Evolutionary conservation across 2,797 vertebrate species (phyloP), one percentile per base, ranked within the genome.

Genomic region (Acipenser oxyrinchus): DNA sequence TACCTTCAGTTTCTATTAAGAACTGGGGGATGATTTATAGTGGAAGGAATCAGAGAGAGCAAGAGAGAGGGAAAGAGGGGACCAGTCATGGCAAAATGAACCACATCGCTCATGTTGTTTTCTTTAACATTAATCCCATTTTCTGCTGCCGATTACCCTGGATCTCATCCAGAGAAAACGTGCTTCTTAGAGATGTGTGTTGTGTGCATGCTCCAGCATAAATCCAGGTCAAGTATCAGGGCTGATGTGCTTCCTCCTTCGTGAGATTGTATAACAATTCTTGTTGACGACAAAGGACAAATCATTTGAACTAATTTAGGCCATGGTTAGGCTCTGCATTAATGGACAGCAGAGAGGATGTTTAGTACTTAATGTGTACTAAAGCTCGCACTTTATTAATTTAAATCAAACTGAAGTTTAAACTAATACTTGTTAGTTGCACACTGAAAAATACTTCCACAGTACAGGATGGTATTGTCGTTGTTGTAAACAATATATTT

Each of bases 191-290:
- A 76, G 0, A 0, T 53, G 80, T 59, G 73, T 79, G 71, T 62
- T 74, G 67, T 76, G 70, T 71, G 70, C 77, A 71, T 82, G 84
- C 74, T 80, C 74, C 75, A 83, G 81, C 83, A 87, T 86, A 85
- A 85, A 87, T 86, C 84, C 82, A 84, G 81, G 81, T 86, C 82
- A 84, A 84, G 72, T 78, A 78, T 72, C 72, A 83, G 84, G 77
- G 74, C 74, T 76, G 73, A 77, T 82, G 77, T 81, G 10, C 76
- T 85, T 71, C 78, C 60, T 78, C 82, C 76, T 69, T 79, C 70
- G 62, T 69, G 74, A 77, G 75, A 75, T 71, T 18, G 55, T 67
- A 64, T 72, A 75, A 77, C 76, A 37, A 37, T 37, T 37, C 72
- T 78, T 71, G 78, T 81, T 83, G 82, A 76, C 75, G 77, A 79